Evolutionary conservation across 2,797 vertebrate species (phyloP).

Genomic region (Enteromius viviparus): DNA sequence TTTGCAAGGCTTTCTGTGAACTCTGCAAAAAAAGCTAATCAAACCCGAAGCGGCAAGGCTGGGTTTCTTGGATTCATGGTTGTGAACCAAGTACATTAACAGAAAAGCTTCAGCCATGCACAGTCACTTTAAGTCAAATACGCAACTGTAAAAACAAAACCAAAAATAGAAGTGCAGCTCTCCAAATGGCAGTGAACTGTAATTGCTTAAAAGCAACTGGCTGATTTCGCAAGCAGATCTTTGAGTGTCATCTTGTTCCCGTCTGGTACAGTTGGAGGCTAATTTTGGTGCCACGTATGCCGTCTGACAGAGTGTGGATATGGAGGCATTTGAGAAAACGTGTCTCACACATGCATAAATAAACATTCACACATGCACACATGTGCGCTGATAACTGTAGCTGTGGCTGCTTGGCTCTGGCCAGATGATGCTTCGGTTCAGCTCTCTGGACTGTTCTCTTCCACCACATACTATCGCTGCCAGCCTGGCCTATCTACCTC

Average conservation of each 20-base stretch:
- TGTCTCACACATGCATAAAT: conserved; percentile 37
- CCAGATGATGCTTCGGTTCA: conserved; percentile 26
- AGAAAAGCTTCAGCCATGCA: conserved; percentile 18
- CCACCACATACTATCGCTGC: conserved; percentile 7
- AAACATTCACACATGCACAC: conserved; percentile 5
- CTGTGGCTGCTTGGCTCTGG: conserved; percentile 4
- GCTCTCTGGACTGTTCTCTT: conserved; percentile 38
- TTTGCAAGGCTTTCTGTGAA: conserved; percentile 1
- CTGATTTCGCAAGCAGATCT: conserved; percentile 8
- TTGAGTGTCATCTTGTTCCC: not conserved
- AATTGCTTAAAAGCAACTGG: conserved; percentile 26
- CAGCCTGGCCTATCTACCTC: conserved; percentile 35
- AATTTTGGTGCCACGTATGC: not conserved
- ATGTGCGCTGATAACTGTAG: conserved; percentile 1
- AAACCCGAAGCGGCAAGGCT: conserved; percentile 4
- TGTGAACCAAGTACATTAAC: not conserved
- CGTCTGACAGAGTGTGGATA: not conserved
- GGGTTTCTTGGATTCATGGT: not conserved
- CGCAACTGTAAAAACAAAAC: conserved; percentile 5
- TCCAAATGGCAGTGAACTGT: conserved; percentile 23
- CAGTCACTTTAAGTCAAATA: conserved; percentile 14
- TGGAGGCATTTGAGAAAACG: conserved; percentile 21
- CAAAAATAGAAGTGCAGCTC: conserved; percentile 2
- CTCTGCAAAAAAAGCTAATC: conserved; percentile 18
- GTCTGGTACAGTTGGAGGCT: not conserved